Evolutionary conservation across 2,888 invertebrate species (phyloP).

Genomic region (Melipona beecheii): DNA sequence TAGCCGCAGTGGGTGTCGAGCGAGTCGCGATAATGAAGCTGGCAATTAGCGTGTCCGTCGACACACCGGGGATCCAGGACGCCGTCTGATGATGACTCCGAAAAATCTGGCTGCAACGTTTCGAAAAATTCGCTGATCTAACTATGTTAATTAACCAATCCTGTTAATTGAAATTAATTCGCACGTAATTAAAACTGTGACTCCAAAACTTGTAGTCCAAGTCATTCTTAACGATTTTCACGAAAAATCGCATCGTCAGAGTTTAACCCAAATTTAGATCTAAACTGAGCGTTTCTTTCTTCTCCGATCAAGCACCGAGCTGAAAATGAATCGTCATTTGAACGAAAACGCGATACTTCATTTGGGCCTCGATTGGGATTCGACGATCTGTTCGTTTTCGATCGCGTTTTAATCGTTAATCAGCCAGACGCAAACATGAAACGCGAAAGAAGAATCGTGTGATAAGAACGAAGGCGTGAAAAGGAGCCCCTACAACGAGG

Average conservation of each 20-base stretch:
- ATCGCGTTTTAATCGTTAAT: not conserved
- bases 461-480: not conserved
- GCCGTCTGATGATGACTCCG: not conserved
- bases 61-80: not conserved
- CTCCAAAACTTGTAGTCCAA: not conserved
- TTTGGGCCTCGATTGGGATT: not conserved
- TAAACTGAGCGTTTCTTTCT: too few relatives aligned
- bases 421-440: not conserved
- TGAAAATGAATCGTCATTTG: too few relatives aligned
- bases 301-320: too few relatives aligned
- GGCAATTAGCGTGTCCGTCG: constrained; percentile 32
- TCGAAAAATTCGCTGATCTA: not conserved
- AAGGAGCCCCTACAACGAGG: constrained; percentile 69
- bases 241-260: too few relatives aligned
- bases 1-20: constrained; percentile 20
- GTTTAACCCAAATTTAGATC: too few relatives aligned
- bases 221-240: too few relatives aligned
- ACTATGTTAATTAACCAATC: not conserved
- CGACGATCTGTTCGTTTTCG: not conserved
- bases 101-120: constrained; percentile 32
- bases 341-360: not conserved
- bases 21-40: constrained; percentile 26
- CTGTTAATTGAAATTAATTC: too few relatives aligned
- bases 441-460: not conserved
- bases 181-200: not conserved